These are phyloP conservation scores for Melanaphis sacchari DNA, from an alignment of 1,140 invertebrate genomes.

Conservation along the genomic window DNA sequence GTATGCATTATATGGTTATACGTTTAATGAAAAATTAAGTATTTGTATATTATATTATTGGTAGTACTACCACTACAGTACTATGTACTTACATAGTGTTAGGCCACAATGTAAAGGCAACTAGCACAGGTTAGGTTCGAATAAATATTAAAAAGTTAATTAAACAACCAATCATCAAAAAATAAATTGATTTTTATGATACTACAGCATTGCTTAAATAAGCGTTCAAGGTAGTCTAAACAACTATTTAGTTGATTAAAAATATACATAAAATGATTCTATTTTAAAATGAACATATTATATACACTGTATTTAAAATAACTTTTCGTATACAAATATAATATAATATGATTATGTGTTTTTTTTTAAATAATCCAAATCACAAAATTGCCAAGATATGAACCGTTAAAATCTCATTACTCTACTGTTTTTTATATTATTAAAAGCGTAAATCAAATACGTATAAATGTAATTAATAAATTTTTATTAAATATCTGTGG, in stretches of 20 bases:
- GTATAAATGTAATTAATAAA: background rate
- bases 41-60: background rate
- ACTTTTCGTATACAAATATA: background rate
- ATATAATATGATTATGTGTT: background rate
- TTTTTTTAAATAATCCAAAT: background rate
- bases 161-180: background rate
- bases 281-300: background rate
- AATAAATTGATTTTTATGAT: conserved; percentile 17
- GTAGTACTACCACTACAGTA: background rate
- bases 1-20: background rate
- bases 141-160: conserved; percentile 17
- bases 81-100: background rate
- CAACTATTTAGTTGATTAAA: conserved; percentile 16
- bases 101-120: background rate
- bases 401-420: background rate
- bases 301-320: background rate
- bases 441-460: background rate
- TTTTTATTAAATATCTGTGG: background rate
- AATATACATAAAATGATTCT: background rate
- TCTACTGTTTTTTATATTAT: background rate
- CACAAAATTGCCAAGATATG: background rate
- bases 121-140: background rate
- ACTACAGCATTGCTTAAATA: background rate
- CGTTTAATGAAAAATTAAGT: background rate
- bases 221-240: background rate